Evolutionary conservation across 2,113 vertebrate genomes (phyloP), one percentile per base, ranked within the genome.

Genomic region (Strix uralensis): DNA sequence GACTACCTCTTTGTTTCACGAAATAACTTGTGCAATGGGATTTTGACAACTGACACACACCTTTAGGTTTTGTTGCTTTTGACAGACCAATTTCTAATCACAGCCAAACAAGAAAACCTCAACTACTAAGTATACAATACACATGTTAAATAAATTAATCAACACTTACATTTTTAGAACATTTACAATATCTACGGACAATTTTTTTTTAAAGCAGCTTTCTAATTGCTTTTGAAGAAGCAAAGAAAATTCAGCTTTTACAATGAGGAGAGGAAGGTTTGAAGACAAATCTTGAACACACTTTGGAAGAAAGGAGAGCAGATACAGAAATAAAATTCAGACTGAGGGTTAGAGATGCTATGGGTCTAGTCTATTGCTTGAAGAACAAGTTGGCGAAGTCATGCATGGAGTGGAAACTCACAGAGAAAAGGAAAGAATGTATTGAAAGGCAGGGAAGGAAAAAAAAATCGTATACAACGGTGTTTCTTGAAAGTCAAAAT

Each of bases 381-480:
- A 51, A 51, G 57, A 75, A 58, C 32, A 74, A 40, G 17, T 15
- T 86, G 32, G 12, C 44, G 54, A 69, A 80, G 18, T 9, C 8
- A 44, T 13, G 10, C 6, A 8, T 7, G 10, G 38, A 47, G 8
- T 19, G 15, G 9, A 67, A 65, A 85, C 6, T 51, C 51, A 57
- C 32, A 19, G 5, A 57, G 44, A 61, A 10, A 70, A 59, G 23
- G 4, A 66, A 94, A 63, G 42, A 40, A 67, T 0, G 3, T 3
- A 47, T 7, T 61, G 11, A 10, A 74, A 81, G 32, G 4, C 16
- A n/a, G 19, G 9, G 2, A 59, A 88, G 15, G 15, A 59, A 52
- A 92, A 44, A 29, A 15, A 15, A 11, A 20, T 4, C 23, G 34
- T 10, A 23, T 0, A 0, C 47, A 81, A 59, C 2, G 9, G 4